Conservation (phyloP, 1,140 invertebrate genomes). For the Atta colombica region DNA sequence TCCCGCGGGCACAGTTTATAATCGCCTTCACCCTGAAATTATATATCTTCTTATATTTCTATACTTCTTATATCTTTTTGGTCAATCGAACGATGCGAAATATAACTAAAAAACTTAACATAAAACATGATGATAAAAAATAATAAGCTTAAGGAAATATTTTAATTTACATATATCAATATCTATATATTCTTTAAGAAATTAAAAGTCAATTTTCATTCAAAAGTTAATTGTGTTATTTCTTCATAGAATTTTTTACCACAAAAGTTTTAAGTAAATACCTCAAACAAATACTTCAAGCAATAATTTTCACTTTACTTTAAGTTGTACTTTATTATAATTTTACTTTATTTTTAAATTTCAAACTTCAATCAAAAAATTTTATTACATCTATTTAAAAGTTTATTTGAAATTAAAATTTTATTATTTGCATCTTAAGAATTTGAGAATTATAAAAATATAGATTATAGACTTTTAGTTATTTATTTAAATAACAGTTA, state of each 20-base stretch:
- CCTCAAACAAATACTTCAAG: neutral
- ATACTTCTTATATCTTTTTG: slow-evolving; percentile 20
- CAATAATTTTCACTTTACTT: neutral
- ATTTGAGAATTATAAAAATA: neutral
- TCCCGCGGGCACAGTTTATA: slow-evolving; percentile 89
- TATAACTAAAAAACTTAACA: neutral
- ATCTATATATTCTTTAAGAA: neutral
- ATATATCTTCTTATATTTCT: slow-evolving; percentile 28
- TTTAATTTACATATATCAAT: neutral
- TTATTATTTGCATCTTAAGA: neutral
- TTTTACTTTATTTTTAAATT: neutral
- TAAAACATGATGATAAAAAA: neutral
- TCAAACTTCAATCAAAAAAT: neutral
- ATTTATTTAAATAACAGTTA: neutral
- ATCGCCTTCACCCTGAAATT: slow-evolving; percentile 88
- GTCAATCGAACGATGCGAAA: slow-evolving; percentile 16
- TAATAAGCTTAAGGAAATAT: slow-evolving; percentile 1
- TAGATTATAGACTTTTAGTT: neutral
- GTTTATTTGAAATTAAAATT: slow-evolving; percentile 1
- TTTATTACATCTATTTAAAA: neutral
- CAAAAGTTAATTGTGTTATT: neutral
- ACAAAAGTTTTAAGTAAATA: neutral
- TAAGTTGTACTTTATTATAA: no score
- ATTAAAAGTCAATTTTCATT: neutral
- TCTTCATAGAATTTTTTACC: neutral